These are phyloP conservation scores for Microplitis deprimator DNA, from an alignment of 2,888 invertebrate genomes.

Conservation along the genomic window DNA sequence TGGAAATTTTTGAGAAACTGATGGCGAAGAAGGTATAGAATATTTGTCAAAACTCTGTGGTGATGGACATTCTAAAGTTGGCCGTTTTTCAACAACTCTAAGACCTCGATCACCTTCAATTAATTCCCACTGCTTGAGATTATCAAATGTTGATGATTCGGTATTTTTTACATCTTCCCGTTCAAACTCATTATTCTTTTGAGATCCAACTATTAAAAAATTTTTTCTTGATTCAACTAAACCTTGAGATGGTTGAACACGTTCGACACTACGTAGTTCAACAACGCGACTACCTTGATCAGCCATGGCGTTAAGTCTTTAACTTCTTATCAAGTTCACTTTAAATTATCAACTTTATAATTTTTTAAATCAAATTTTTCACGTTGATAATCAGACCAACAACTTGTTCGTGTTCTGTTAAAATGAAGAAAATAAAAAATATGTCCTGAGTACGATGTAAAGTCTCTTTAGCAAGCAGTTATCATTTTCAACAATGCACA, in stretches of 20 bases:
- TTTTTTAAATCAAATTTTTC: constrained; percentile 22
- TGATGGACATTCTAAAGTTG: constrained; percentile 58
- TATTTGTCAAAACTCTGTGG: constrained; percentile 45
- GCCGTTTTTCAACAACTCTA: constrained; percentile 69
- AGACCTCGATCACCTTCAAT: constrained; percentile 67
- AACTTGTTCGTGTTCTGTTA: constrained; percentile 21
- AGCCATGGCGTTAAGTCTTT: constrained; percentile 51
- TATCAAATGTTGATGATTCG: constrained; percentile 51
- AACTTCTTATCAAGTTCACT: background rate
- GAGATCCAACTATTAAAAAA: constrained; percentile 71
- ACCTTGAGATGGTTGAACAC: constrained; percentile 53
- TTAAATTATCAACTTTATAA: background rate
- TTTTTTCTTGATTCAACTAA: constrained; percentile 51
- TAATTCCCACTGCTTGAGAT: constrained; percentile 64
- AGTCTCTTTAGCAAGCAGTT: background rate
- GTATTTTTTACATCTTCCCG: constrained; percentile 24
- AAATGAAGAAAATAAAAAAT: constrained; percentile 27
- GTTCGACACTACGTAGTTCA: constrained; percentile 47
- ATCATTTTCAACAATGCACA: background rate
- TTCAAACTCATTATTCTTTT: constrained; percentile 49
- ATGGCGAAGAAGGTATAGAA: constrained; percentile 45
- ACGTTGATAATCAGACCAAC: constrained; percentile 23
- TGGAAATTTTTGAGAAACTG: constrained; percentile 39
- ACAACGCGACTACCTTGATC: constrained; percentile 53
- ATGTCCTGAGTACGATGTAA: background rate